Conservation (phyloP, 2,113 vertebrate genomes). For the Holacanthus passer region DNA sequence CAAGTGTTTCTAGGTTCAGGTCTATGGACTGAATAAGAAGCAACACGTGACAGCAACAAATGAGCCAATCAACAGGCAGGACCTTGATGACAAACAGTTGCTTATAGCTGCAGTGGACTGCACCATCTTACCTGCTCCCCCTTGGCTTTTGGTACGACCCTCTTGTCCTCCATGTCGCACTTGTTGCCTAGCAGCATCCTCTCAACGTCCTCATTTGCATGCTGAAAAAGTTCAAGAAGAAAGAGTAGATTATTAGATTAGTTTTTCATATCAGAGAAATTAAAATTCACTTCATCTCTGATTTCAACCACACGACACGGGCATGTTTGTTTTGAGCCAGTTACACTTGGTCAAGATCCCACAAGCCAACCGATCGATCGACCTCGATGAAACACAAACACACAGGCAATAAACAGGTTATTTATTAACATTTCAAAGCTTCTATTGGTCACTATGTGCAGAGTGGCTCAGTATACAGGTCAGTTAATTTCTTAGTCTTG, state of each 20-base stretch:
- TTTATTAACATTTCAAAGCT: background rate
- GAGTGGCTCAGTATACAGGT: too few relatives aligned
- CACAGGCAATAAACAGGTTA: background rate
- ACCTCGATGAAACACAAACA: background rate
- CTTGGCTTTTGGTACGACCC: constrained; percentile 97
- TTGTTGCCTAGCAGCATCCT: constrained; percentile 99
- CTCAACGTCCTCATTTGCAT: constrained; percentile 99
- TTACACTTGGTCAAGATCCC: background rate
- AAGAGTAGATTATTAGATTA: background rate
- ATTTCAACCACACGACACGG: background rate
- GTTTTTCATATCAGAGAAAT: background rate
- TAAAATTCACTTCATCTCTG: background rate
- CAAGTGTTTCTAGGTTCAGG: background rate
- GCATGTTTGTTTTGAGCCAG: background rate
- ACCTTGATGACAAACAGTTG: background rate
- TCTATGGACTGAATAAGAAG: background rate
- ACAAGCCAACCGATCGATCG: background rate
- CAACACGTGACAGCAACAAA: background rate
- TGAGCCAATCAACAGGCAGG: background rate
- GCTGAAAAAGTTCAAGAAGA: constrained; percentile 83
- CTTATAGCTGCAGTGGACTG: background rate
- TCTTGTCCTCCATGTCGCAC: constrained; percentile 99
- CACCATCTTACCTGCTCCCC: constrained; percentile 93
- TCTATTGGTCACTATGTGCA: background rate
- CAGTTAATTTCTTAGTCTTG: background rate